phyloP scores from a whole-genome alignment of 2,888 invertebrate genomes.

The Chymomyza procnemis region DNA sequence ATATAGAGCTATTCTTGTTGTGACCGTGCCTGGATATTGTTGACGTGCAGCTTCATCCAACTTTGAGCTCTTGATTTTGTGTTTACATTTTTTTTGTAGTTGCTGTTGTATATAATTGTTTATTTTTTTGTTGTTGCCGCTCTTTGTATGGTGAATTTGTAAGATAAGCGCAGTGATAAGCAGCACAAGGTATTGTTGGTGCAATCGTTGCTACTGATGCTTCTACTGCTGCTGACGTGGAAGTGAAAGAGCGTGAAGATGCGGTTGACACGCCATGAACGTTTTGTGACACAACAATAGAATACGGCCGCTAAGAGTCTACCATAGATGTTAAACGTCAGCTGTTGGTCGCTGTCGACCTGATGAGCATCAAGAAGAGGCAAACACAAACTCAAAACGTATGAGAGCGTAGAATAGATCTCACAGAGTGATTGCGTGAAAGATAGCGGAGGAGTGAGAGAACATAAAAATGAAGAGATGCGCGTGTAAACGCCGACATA shows the following conservation, averaged over 20 bases:
- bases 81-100: not conserved
- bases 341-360: not conserved
- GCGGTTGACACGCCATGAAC: not conserved
- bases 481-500: constrained; percentile 3
- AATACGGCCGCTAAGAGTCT: not conserved
- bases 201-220: constrained; percentile 23
- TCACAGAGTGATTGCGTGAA: not conserved
- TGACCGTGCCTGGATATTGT: constrained; percentile 36
- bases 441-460: no score
- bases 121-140: constrained; percentile 7
- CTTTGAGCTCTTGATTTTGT: not conserved
- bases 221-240: constrained; percentile 9
- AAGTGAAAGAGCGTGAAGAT: not conserved
- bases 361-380: not conserved
- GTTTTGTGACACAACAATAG: not conserved
- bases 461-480: no score
- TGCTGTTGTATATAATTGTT: constrained; percentile 2
- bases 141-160: constrained; percentile 15
- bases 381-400: not conserved
- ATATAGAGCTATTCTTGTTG: constrained; percentile 47
- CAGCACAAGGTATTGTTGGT: constrained; percentile 21
- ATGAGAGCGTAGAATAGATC: not conserved
- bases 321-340: not conserved
- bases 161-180: constrained; percentile 48
- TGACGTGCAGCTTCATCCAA: constrained; percentile 7